phyloP scores from a whole-genome alignment of 2,888 invertebrate genomes.

The Aethes cnicana region DNA sequence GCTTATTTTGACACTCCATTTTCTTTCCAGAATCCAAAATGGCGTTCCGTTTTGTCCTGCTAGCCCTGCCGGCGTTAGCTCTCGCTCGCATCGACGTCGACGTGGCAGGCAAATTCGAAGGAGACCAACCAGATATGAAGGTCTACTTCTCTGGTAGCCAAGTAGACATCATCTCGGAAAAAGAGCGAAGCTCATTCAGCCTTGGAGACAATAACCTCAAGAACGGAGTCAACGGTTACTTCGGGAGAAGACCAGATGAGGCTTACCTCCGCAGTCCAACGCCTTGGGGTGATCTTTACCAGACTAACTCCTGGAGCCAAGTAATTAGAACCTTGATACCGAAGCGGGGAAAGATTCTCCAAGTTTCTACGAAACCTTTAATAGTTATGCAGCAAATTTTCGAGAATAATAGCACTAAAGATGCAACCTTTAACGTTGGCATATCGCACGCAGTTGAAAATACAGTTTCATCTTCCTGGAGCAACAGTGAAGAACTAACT shows the following conservation, averaged over 20 bases:
- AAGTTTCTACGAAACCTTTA: slow-evolving; percentile 35
- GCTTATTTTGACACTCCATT: neutral
- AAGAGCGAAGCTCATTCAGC: slow-evolving; percentile 43
- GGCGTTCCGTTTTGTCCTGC: slow-evolving; percentile 11
- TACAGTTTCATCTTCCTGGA: slow-evolving; percentile 42
- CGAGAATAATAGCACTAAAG: slow-evolving; percentile 38
- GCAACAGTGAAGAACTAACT: slow-evolving; percentile 35
- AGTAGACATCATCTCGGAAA: slow-evolving; percentile 42
- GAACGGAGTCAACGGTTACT: slow-evolving; percentile 37
- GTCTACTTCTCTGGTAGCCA: slow-evolving; percentile 38
- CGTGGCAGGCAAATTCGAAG: slow-evolving; percentile 5
- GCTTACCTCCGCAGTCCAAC: slow-evolving; percentile 50
- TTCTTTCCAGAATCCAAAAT: slow-evolving; percentile 13
- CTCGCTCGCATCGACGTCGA: slow-evolving; percentile 14
- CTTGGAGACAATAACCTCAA: slow-evolving; percentile 45
- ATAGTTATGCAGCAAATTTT: slow-evolving; percentile 38
- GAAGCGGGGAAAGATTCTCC: slow-evolving; percentile 36
- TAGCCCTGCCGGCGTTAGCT: slow-evolving; percentile 12
- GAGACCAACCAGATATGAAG: neutral
- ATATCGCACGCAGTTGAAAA: slow-evolving; percentile 41
- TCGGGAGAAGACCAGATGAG: slow-evolving; percentile 43
- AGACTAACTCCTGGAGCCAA: slow-evolving; percentile 45
- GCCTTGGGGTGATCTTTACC: slow-evolving; percentile 53
- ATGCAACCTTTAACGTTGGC: slow-evolving; percentile 39
- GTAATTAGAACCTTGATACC: slow-evolving; percentile 46